A percentile compares a stretch with the other conserved stretches of the same genome.
phyloP scores from a whole-genome alignment of 2,113 vertebrate genomes.

The human (Homo sapiens) region DNA sequence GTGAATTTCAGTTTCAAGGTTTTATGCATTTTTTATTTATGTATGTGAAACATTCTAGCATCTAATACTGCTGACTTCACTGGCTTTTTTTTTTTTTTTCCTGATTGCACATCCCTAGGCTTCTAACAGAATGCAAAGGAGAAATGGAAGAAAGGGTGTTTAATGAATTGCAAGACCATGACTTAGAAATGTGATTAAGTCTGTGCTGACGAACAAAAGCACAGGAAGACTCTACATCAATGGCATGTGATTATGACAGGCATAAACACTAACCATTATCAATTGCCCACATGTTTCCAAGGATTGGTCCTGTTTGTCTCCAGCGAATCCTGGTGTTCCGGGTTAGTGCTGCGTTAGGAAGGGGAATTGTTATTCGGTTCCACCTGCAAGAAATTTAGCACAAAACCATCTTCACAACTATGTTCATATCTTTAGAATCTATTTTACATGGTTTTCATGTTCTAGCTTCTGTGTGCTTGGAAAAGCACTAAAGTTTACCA shows the following conservation, averaged over 20 bases:
- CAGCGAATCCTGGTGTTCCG: slow-evolving; percentile 94
- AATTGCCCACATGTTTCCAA: slow-evolving; percentile 97
- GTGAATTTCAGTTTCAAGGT: slow-evolving; percentile 62
- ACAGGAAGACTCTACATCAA: slow-evolving; percentile 58
- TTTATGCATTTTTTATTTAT: slow-evolving; percentile 64
- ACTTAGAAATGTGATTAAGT: slow-evolving; percentile 69
- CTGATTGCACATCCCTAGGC: slow-evolving; percentile 51
- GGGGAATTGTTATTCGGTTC: slow-evolving; percentile 95
- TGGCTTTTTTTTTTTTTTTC: slow-evolving; percentile 6
- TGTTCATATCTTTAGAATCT: not conserved
- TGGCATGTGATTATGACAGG: slow-evolving; percentile 44
- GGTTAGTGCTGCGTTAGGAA: slow-evolving; percentile 95
- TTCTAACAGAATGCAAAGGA: slow-evolving; percentile 67
- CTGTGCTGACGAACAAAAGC: slow-evolving; percentile 54
- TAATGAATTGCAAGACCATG: slow-evolving; percentile 65
- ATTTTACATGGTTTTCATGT: not conserved
- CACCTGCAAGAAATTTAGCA: slow-evolving; percentile 88
- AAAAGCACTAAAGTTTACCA: not conserved
- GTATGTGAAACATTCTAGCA: slow-evolving; percentile 53
- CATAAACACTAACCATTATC: slow-evolving; percentile 93
- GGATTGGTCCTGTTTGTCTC: slow-evolving; percentile 92
- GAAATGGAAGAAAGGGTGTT: slow-evolving; percentile 67
- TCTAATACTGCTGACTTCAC: slow-evolving; percentile 73
- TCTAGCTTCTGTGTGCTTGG: not conserved
- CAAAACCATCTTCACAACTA: slow-evolving; percentile 33